Conservation (phyloP, 2,113 vertebrate genomes). For the Gymnarchus niloticus region DNA sequence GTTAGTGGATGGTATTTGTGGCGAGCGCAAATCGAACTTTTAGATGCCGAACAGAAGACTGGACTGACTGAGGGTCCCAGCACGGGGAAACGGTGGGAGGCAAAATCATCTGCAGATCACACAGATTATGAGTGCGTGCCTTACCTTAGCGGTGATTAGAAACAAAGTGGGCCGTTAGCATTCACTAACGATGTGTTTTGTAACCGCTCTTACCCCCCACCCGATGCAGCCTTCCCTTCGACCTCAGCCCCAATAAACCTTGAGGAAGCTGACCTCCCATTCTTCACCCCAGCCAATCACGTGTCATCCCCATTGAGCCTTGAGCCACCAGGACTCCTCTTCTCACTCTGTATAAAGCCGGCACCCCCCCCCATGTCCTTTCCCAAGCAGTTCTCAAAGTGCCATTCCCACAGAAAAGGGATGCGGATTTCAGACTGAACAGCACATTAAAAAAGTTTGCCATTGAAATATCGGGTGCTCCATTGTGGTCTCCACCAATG, state of each 20-base stretch:
- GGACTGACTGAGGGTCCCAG: background rate
- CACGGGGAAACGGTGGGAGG: background rate
- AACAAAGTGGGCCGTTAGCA: conserved; percentile 10
- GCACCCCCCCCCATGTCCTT: background rate
- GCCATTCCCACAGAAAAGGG: conserved; percentile 35
- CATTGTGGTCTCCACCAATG: conserved; percentile 56
- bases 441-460: conserved; percentile 49
- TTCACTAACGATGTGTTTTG: conserved; percentile 33
- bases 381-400: background rate
- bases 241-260: conserved; percentile 44
- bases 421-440: conserved; percentile 54
- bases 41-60: background rate
- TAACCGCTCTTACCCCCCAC: conserved; percentile 7
- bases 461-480: conserved; percentile 58
- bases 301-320: conserved; percentile 52
- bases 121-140: background rate
- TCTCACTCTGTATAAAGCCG: background rate
- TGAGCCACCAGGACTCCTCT: conserved; percentile 43
- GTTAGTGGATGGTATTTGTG: background rate
- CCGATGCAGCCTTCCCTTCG: conserved; percentile 34
- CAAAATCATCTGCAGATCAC: background rate
- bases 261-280: conserved; percentile 51
- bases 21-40: background rate
- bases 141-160: background rate
- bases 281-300: conserved; percentile 56